These are phyloP conservation scores for Craseonycteris thonglongyai DNA, from an alignment of 2,113 vertebrate genomes.

Conservation along the genomic window DNA sequence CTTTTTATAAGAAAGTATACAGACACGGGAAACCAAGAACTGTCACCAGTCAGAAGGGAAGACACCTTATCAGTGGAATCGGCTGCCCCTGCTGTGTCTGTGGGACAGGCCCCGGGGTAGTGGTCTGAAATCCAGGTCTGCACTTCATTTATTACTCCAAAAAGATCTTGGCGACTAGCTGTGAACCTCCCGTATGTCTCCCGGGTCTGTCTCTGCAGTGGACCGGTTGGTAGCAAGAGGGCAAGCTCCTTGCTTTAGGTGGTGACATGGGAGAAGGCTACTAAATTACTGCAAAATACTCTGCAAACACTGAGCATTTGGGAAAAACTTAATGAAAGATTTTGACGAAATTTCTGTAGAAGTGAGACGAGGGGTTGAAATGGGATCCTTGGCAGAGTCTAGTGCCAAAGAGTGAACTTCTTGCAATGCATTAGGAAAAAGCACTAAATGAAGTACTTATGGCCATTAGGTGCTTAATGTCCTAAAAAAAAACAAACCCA, in stretches of 20 bases:
- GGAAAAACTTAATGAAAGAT: slow-evolving; percentile 28
- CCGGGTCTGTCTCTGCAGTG: not conserved
- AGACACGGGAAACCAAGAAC: not conserved
- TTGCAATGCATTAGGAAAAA: slow-evolving; percentile 22
- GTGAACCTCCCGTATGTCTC: not conserved
- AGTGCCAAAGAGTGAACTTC: slow-evolving; percentile 11
- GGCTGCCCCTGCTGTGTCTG: not conserved
- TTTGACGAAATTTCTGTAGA: slow-evolving; percentile 42
- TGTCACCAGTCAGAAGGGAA: not conserved
- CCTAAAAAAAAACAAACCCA: not conserved
- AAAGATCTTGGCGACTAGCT: not conserved
- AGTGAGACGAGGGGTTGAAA: slow-evolving; percentile 3
- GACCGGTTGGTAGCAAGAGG: not conserved
- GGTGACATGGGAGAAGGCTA: not conserved
- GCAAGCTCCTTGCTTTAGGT: not conserved
- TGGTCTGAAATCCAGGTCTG: slow-evolving; percentile 12
- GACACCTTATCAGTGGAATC: not conserved
- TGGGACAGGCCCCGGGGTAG: not conserved
- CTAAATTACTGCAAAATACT: slow-evolving; percentile 24
- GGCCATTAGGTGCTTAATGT: slow-evolving; percentile 15
- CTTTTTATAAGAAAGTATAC: not conserved
- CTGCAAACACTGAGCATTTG: not conserved
- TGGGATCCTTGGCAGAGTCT: slow-evolving; percentile 35
- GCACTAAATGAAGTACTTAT: slow-evolving; percentile 45
- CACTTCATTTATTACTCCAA: not conserved